These are phyloP conservation scores for Drosophila diplacantha DNA, from an alignment of 2,888 invertebrate genomes.

Conservation along the genomic window DNA sequence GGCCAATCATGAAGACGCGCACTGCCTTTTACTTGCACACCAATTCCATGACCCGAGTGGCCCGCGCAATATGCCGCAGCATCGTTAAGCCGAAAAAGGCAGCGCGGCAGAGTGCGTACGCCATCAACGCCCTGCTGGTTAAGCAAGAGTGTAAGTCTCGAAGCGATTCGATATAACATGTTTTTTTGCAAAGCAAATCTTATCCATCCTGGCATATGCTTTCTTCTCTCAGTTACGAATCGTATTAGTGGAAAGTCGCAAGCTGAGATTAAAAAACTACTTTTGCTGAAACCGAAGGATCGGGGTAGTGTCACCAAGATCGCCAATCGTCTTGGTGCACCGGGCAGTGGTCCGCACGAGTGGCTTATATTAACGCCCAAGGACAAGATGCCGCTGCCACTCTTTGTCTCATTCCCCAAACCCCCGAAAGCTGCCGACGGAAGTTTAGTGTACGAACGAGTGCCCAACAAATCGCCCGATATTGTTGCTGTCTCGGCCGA, in stretches of 20 bases:
- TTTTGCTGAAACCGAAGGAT: slow-evolving; percentile 80
- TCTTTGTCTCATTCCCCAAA: slow-evolving; percentile 90
- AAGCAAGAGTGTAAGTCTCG: slow-evolving; percentile 89
- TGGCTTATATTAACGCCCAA: slow-evolving; percentile 78
- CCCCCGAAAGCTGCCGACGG: slow-evolving; percentile 94
- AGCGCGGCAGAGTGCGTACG: slow-evolving; percentile 90
- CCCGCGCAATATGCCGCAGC: slow-evolving; percentile 90
- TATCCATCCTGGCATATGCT: not conserved
- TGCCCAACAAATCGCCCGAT: slow-evolving; percentile 83
- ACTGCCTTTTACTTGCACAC: slow-evolving; percentile 97
- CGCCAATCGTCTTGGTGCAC: slow-evolving; percentile 84
- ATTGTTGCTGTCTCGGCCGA: slow-evolving; percentile 79
- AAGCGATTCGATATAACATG: accelerated
- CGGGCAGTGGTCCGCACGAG: slow-evolving; percentile 80
- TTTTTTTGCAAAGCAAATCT: not conserved
- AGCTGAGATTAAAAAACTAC: slow-evolving; percentile 80
- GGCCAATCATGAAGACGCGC: slow-evolving; percentile 97
- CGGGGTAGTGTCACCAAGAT: slow-evolving; percentile 85
- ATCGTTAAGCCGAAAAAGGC: slow-evolving; percentile 90
- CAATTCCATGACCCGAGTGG: slow-evolving; percentile 92
- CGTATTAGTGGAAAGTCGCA: slow-evolving; percentile 80
- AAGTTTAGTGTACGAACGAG: slow-evolving; percentile 90
- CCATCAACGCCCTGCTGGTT: slow-evolving; percentile 87
- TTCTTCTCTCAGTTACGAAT: slow-evolving; percentile 78
- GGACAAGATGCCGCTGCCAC: slow-evolving; percentile 86